A percentile compares a stretch with the other conserved stretches of the same genome.
Evolutionary conservation across 2,888 invertebrate species (phyloP).

Genomic region (Trissolcus japonicus): DNA sequence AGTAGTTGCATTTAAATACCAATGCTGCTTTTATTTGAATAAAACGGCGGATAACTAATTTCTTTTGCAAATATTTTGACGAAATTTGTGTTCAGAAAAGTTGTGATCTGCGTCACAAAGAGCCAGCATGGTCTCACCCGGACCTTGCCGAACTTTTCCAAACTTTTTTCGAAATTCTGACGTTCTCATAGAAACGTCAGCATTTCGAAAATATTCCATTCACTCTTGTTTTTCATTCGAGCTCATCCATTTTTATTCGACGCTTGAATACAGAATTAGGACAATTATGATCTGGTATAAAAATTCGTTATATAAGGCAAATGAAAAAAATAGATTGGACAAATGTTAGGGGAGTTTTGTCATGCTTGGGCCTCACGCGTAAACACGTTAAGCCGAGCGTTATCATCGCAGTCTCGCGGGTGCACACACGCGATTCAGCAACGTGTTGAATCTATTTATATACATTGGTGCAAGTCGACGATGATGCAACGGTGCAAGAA

Average conservation of each 20-base stretch:
- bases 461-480: conserved; percentile 37
- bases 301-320: neutral
- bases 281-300: neutral
- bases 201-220: conserved; percentile 3
- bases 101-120: neutral
- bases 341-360: conserved; percentile 11
- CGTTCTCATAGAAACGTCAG: neutral
- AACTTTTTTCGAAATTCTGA: conserved; percentile 14
- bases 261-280: conserved; percentile 13
- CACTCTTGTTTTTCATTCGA: conserved; percentile 4
- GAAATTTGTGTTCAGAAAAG: neutral
- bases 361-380: conserved; percentile 20
- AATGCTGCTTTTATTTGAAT: too few relatives aligned
- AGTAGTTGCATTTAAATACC: too few relatives aligned
- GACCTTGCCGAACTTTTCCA: conserved; percentile 13
- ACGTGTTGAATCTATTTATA: conserved; percentile 48
- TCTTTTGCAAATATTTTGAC: neutral
- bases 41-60: neutral
- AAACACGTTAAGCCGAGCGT: conserved; percentile 36
- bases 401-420: conserved; percentile 22
- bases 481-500: conserved; percentile 51
- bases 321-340: neutral
- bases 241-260: conserved; percentile 13
- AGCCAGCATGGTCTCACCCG: neutral
- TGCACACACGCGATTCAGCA: conserved; percentile 42